phyloP scores from a whole-genome alignment of 2,113 vertebrate species.

The Cardinalis cardinalis region DNA sequence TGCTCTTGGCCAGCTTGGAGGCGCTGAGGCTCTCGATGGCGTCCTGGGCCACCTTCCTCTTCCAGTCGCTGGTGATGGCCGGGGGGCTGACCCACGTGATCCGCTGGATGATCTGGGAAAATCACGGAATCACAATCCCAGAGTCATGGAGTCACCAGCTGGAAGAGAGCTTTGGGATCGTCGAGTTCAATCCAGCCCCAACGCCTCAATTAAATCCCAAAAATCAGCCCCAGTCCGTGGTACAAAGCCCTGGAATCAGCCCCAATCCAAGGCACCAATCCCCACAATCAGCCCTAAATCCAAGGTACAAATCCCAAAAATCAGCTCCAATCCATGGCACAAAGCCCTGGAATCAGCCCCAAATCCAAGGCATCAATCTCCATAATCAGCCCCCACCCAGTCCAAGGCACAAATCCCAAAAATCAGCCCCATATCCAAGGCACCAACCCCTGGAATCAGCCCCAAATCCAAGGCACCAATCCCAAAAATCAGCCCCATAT shows the following conservation, averaged over 20 bases:
- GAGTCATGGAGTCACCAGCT: neutral
- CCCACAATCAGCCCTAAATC: no score
- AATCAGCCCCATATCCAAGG: no score
- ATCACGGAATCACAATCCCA: neutral
- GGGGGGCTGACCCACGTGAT: conserved; percentile 94
- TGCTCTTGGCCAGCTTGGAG: conserved; percentile 93
- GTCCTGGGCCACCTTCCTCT: conserved; percentile 95
- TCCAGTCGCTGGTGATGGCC: conserved; percentile 90
- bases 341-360: no score
- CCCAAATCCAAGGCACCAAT: no score
- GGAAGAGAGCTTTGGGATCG: neutral
- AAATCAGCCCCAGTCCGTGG: neutral
- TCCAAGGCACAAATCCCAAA: no score
- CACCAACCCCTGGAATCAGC: no score
- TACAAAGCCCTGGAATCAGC: no score
- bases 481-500: no score
- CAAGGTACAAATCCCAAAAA: no score
- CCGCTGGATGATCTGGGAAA: conserved; percentile 88
- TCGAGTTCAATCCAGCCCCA: accelerated
- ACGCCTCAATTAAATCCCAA: neutral
- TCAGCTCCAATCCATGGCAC: no score
- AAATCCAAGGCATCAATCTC: no score
- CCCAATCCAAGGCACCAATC: neutral
- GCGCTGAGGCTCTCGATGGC: conserved; percentile 97
- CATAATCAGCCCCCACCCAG: no score